These are phyloP conservation scores for Eupsilia transversa DNA, from an alignment of 2,888 invertebrate species.

Conservation along the genomic window DNA sequence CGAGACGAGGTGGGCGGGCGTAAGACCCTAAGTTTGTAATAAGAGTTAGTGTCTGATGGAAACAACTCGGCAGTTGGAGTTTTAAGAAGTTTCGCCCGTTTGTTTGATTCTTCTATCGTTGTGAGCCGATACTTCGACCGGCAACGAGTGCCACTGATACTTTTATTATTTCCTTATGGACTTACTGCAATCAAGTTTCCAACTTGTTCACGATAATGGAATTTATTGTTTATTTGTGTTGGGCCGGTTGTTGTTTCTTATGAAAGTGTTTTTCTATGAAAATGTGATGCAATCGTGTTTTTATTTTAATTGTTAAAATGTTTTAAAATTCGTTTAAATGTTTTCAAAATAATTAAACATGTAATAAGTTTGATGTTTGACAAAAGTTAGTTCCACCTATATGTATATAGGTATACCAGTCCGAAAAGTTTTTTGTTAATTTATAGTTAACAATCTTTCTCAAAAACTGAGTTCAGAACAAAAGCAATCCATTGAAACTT, in stretches of 20 bases:
- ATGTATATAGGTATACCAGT: not conserved
- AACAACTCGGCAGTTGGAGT: conserved; percentile 75
- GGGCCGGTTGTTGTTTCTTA: conserved; percentile 49
- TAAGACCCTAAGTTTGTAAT: conserved; percentile 80
- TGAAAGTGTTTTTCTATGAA: conserved; percentile 17
- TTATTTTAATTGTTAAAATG: not conserved
- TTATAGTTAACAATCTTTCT: not conserved
- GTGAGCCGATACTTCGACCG: conserved; percentile 75
- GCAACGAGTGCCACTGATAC: conserved; percentile 80
- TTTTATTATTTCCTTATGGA: conserved; percentile 85
- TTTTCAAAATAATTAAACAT: not conserved
- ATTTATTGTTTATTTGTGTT: conserved; percentile 74
- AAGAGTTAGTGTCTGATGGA: conserved; percentile 80
- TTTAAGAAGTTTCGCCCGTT: conserved; percentile 81
- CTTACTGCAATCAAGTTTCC: conserved; percentile 77
- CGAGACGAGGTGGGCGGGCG: conserved; percentile 64
- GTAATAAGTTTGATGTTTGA: not conserved
- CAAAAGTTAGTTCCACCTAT: not conserved
- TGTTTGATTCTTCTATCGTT: conserved; percentile 83
- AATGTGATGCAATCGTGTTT: not conserved
- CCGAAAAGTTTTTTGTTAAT: not conserved
- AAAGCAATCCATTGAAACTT: not conserved
- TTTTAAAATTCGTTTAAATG: not conserved
- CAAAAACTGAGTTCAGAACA: conserved; percentile 8
- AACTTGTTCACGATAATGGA: conserved; percentile 73